Conservation (phyloP, 92 coral and sea anemone genomes). For the Micromussa lordhowensis region DNA sequence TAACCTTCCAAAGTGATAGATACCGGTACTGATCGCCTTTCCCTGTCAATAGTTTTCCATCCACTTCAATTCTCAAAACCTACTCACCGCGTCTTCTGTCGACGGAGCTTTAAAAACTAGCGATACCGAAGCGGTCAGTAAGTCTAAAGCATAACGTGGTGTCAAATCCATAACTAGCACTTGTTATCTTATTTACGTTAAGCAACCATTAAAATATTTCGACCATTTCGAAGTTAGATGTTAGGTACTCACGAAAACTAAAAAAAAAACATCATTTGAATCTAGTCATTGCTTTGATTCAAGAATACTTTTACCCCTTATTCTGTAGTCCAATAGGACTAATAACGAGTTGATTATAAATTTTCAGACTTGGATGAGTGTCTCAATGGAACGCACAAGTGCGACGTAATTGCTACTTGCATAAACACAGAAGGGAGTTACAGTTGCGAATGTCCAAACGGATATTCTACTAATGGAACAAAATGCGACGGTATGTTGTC, state of each 20-base stretch:
- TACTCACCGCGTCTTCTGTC: background rate
- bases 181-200: background rate
- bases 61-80: background rate
- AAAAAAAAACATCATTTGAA: too few species aligned
- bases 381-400: conserved; percentile 9
- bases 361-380: conserved; percentile 23
- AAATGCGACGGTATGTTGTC: conserved; percentile 11
- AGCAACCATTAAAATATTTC: background rate
- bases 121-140: background rate
- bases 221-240: background rate
- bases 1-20: too few species aligned
- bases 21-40: background rate
- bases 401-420: conserved; percentile 26
- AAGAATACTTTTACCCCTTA: background rate
- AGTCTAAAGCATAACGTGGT: background rate
- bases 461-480: conserved; percentile 6
- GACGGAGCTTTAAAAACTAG: background rate
- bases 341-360: background rate
- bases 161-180: background rate
- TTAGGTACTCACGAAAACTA: background rate
- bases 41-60: background rate
- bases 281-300: too few species aligned
- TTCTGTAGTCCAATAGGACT: background rate
- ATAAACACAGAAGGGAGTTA: conserved; percentile 31
- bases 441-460: conserved; percentile 20